Conservation (phyloP, 2,113 vertebrate genomes). For the Cyprinodon tularosa region DNA sequence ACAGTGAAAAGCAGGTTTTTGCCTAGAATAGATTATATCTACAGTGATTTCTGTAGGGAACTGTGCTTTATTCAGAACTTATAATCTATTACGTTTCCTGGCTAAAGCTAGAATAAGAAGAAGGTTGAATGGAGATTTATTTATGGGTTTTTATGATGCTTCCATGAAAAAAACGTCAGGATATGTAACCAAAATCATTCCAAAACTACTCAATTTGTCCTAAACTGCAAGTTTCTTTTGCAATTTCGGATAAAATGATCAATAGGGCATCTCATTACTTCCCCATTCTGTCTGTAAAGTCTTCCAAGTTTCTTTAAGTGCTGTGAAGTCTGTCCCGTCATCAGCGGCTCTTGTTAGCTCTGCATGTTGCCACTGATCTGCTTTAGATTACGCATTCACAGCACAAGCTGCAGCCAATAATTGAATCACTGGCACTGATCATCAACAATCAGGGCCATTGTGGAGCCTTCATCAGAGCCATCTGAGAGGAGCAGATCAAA, state of each 20-base stretch:
- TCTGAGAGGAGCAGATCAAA: slow-evolving; percentile 32
- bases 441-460: slow-evolving; percentile 38
- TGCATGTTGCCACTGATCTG: slow-evolving; percentile 18
- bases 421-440: slow-evolving; percentile 54
- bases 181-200: no score
- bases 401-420: slow-evolving; percentile 35
- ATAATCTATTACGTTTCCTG: neutral
- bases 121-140: neutral
- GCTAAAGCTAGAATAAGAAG: neutral
- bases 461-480: slow-evolving; percentile 23
- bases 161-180: neutral
- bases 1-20: neutral
- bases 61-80: no score
- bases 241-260: neutral
- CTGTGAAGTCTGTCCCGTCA: slow-evolving; percentile 5
- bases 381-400: slow-evolving; percentile 32
- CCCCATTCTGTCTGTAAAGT: slow-evolving; percentile 5
- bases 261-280: neutral
- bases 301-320: slow-evolving; percentile 20
- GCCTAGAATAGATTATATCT: neutral
- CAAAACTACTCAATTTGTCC: neutral
- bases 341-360: slow-evolving; percentile 24
- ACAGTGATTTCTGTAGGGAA: neutral
- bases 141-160: neutral
- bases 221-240: no score